Evolutionary conservation across 1,140 invertebrate species (phyloP).

Genomic region (Drosophila orosa): DNA sequence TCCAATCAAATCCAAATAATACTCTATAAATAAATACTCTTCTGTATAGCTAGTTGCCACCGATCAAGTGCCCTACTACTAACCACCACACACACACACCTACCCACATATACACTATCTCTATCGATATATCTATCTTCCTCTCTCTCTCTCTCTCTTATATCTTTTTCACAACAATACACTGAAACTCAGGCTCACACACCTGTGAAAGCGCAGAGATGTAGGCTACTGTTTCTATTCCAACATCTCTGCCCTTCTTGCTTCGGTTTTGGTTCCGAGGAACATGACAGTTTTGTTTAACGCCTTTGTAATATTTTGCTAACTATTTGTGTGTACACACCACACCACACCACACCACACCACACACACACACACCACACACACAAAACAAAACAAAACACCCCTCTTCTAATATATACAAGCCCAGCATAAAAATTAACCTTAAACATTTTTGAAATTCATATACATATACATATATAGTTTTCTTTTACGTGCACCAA

Average conservation of each 20-base stretch:
- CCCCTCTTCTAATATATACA: slow-evolving; percentile 20
- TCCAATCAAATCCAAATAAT: slow-evolving; percentile 48
- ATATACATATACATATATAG: slow-evolving; percentile 55
- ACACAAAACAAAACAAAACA: no score
- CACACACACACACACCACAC: slow-evolving; percentile 7
- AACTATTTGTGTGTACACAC: slow-evolving; percentile 58
- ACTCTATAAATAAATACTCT: slow-evolving; percentile 44
- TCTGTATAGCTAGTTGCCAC: slow-evolving; percentile 69
- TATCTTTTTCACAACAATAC: slow-evolving; percentile 13
- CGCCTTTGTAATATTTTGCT: slow-evolving; percentile 79
- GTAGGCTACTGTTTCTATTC: background rate
- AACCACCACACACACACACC: slow-evolving; percentile 25
- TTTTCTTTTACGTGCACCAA: slow-evolving; percentile 57
- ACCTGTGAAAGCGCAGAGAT: slow-evolving; percentile 18
- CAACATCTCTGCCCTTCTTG: slow-evolving; percentile 10
- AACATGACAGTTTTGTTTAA: slow-evolving; percentile 42
- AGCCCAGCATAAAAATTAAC: slow-evolving; percentile 5
- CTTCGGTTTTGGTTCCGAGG: slow-evolving; percentile 47
- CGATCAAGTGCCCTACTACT: slow-evolving; percentile 68
- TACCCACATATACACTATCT: slow-evolving; percentile 6
- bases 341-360: slow-evolving; percentile 4
- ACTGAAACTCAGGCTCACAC: background rate
- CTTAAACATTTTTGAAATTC: slow-evolving; percentile 32
- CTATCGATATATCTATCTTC: slow-evolving; percentile 1
- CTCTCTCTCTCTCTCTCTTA: slow-evolving; percentile 1